Conservation (phyloP, 1,140 invertebrate genomes). For the Bactericera cockerelli region DNA sequence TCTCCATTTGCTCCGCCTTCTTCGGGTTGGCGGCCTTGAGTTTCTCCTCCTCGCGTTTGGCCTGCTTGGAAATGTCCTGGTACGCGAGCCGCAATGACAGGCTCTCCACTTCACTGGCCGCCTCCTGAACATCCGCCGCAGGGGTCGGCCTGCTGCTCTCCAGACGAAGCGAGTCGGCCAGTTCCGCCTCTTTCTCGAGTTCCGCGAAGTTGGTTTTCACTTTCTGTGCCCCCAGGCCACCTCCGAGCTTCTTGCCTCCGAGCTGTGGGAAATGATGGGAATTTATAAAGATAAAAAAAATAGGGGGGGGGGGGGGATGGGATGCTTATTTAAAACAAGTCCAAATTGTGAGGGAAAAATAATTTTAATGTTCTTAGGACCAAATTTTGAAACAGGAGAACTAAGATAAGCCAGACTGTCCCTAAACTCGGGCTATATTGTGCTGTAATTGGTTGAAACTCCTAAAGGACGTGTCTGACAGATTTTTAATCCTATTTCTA, state of each 20-base stretch:
- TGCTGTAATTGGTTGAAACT: too few relatives aligned
- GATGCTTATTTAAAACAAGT: too few relatives aligned
- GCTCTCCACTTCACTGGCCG: constrained; percentile 37
- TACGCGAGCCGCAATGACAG: constrained; percentile 76
- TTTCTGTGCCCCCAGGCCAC: constrained; percentile 88
- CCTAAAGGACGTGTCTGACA: too few relatives aligned
- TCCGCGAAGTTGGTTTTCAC: constrained; percentile 92
- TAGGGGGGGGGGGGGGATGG: too few relatives aligned
- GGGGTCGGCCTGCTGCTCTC: constrained; percentile 29
- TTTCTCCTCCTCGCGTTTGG: constrained; percentile 63
- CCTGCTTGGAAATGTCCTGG: constrained; percentile 62
- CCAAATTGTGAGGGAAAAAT: too few relatives aligned
- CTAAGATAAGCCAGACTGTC: too few relatives aligned
- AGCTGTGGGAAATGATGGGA: constrained; percentile 35
- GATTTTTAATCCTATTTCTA: too few relatives aligned
- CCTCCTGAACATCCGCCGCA: constrained; percentile 25
- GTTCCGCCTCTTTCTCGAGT: constrained; percentile 67
- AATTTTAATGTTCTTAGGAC: too few relatives aligned
- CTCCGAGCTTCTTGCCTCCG: constrained; percentile 57
- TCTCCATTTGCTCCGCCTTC: constrained; percentile 76
- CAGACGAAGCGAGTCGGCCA: constrained; percentile 56
- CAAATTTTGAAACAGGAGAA: too few relatives aligned
- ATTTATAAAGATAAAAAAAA: too few relatives aligned
- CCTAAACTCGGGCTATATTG: too few relatives aligned
- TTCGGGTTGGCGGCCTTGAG: constrained; percentile 60